These are phyloP conservation scores for Uria lomvia DNA, from an alignment of 2,113 vertebrate species.

Conservation along the genomic window DNA sequence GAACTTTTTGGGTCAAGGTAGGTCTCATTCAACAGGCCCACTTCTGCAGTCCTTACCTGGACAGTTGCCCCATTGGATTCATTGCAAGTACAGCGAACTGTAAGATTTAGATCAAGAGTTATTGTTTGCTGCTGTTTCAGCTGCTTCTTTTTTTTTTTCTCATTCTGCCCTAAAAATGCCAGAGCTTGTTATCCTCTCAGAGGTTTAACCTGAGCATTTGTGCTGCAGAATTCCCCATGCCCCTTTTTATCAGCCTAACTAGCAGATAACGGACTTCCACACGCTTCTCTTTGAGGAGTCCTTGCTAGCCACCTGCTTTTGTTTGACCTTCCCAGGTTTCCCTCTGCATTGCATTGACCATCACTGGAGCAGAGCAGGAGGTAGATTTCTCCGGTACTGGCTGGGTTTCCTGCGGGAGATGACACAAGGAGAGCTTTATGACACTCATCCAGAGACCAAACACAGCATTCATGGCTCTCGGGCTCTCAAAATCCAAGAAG, in stretches of 20 bases:
- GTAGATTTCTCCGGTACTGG: neutral
- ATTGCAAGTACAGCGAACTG: neutral
- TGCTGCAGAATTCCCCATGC: neutral
- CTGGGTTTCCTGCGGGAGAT: rapidly evolving
- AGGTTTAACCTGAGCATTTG: constrained; percentile 43
- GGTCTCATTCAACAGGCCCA: neutral
- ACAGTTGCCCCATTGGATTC: neutral
- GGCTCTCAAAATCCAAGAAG: neutral
- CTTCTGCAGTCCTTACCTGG: neutral
- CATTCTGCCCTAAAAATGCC: constrained; percentile 64
- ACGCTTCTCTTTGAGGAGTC: neutral
- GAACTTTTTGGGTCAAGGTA: neutral
- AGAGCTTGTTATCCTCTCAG: constrained; percentile 41
- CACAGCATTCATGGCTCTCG: neutral
- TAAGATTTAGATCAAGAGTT: constrained; percentile 13
- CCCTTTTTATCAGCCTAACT: constrained; percentile 6
- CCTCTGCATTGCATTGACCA: neutral
- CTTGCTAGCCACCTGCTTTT: neutral
- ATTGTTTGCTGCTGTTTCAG: constrained; percentile 51
- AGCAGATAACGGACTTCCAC: neutral
- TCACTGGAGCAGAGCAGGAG: neutral
- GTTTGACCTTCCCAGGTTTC: neutral
- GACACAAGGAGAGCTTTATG: rapidly evolving
- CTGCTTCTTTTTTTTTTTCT: neutral
- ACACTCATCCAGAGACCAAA: neutral